Evolutionary conservation across 2,113 vertebrate species (phyloP).

Genomic region (Nesogale talazaci): DNA sequence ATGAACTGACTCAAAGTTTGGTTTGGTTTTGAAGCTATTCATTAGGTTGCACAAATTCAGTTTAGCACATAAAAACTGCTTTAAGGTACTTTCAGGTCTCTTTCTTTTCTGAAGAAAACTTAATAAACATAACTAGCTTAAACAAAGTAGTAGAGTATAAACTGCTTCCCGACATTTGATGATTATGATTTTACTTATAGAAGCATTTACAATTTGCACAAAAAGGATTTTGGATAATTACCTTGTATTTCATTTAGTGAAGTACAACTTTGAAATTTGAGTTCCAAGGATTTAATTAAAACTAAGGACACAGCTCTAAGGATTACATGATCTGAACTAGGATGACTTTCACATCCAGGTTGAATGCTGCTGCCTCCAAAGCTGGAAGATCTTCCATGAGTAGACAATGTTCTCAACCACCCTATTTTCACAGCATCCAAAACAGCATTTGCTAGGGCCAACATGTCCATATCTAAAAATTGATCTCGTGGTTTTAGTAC

Average conservation of each 20-base stretch:
- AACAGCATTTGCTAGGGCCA: constrained; percentile 82
- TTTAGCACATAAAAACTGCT: not conserved
- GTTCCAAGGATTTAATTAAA: constrained; percentile 92
- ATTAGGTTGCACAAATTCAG: not conserved
- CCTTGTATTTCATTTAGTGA: constrained; percentile 85
- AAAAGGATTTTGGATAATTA: constrained; percentile 66
- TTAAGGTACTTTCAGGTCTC: constrained; percentile 2
- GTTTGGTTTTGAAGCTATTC: too few relatives aligned
- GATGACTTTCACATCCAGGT: not conserved
- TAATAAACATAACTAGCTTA: constrained; percentile 19
- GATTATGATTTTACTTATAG: not conserved
- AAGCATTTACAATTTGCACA: not conserved
- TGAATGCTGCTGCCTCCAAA: constrained; percentile 87
- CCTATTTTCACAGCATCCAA: constrained; percentile 83
- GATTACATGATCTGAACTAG: constrained; percentile 86
- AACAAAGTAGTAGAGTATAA: not conserved
- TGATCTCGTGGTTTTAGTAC: not conserved
- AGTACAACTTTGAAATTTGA: constrained; percentile 81
- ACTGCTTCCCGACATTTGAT: not conserved
- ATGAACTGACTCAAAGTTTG: too few relatives aligned
- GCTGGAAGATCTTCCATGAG: constrained; percentile 80
- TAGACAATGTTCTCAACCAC: constrained; percentile 86
- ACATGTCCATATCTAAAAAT: constrained; percentile 78
- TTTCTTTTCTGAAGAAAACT: not conserved
- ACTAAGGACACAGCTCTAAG: constrained; percentile 91